Base-by-base conservation (phyloP, 2,888 invertebrate genomes). In the Meiosimyza decipiens region DNA sequence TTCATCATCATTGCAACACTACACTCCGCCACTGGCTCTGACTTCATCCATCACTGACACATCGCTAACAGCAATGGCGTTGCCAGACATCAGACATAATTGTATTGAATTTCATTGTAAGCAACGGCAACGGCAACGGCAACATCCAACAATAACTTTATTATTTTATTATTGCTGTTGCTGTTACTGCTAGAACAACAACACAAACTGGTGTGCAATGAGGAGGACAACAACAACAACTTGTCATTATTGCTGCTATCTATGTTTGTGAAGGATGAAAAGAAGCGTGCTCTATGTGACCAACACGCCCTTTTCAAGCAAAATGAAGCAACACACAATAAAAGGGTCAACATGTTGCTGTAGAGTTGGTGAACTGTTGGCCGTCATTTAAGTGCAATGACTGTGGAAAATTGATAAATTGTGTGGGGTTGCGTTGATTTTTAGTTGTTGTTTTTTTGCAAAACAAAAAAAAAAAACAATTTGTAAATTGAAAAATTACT, bases 71-170 rank as follows among this genome's bases (percentile, higher is more conserved):
- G 49, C 49, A 18, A 40, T 13, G 50, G 49, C 18, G 67, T 67
- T 57, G 49, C 67, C 57, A 55, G 55, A 67, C 67, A 52, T 51
- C 57, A 55, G 55, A 67, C 67, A 52, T 51, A 62, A 60, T 33
- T 60, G 62, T 70, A 70, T 62, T 70, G 33, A 51, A 62, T 62
- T 70, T 70, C 70, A 47, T 47, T 22, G 68, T 12, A 63, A 54
- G 33, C 47, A 40, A 55, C 62, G 18, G 28, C 59, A 70, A 7
- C 40, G 40, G n/a, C n/a, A n/a, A n/a, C n/a, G n/a, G 40, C 40
- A 40, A 40, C 40, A 40, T 40, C 40, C 6, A 40, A 63, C 62
- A 70, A 62, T 63, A 52, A 49, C 63, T 47, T 51, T 52, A 69
- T 40, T 47, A 63, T 18, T 54, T 54, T 54, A 57, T 18, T 57